A percentile compares a stretch with the other conserved stretches of the same genome.
Evolutionary conservation across 2,113 vertebrate genomes (phyloP).

Genomic region (Scolopax mira): DNA sequence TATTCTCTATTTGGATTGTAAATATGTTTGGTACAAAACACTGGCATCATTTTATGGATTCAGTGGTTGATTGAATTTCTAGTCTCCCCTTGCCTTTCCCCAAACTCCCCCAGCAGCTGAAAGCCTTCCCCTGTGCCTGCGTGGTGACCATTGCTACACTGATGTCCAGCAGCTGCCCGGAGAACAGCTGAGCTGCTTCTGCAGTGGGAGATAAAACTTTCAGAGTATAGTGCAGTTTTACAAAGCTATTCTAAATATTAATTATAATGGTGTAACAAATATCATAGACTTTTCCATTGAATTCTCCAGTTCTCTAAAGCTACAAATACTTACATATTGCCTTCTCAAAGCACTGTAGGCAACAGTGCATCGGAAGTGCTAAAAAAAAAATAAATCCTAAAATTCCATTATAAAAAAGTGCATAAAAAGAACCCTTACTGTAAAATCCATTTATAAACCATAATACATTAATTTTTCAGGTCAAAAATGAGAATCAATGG

Average conservation of each 20-base stretch:
- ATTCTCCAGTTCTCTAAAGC: background rate
- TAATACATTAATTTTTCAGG: background rate
- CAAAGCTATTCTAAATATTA: background rate
- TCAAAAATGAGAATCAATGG: background rate
- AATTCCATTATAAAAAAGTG: background rate
- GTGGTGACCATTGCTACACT: accelerated
- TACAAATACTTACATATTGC: background rate
- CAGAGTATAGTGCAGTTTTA: background rate
- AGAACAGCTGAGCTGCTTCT: background rate
- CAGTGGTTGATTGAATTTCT: background rate
- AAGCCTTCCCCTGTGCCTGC: background rate
- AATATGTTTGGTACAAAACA: background rate
- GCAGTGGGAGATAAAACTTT: background rate
- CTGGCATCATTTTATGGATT: background rate
- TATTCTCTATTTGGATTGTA: background rate
- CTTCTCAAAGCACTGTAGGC: background rate
- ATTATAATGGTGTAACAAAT: background rate
- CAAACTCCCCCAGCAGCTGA: background rate
- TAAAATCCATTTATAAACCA: background rate
- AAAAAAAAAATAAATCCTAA: background rate
- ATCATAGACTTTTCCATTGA: background rate
- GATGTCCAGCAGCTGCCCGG: background rate
- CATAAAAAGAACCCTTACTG: background rate
- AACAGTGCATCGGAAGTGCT: accelerated
- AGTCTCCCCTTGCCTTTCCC: background rate